Evolutionary conservation across 35 echinoderm and acorn worm species (phyloP).

Genomic region (Ophiothrix spiculata): DNA sequence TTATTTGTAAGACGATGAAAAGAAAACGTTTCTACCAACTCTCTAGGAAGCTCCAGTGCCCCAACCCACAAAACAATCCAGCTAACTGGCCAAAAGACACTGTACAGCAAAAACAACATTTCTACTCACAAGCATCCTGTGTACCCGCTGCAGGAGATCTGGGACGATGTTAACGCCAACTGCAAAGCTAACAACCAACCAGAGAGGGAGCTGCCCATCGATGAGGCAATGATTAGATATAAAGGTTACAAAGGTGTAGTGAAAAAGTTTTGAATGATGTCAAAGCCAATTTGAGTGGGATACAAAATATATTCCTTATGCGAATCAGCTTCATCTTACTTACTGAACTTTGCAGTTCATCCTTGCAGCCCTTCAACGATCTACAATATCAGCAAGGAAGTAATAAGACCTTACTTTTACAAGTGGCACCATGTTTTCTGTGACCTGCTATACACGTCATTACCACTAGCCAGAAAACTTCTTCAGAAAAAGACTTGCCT

Average conservation of each 20-base stretch:
- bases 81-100: not conserved
- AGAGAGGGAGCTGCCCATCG: not conserved
- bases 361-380: not conserved
- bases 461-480: not conserved
- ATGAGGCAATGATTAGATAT: not conserved
- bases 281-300: not conserved
- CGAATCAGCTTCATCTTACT: not conserved
- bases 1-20: too few species aligned
- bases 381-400: not conserved
- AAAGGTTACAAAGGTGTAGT: constrained; percentile 1
- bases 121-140: not conserved
- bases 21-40: too few species aligned
- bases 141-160: not conserved
- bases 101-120: not conserved
- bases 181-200: not conserved
- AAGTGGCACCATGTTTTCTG: not conserved
- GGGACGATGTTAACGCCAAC: not conserved
- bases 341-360: not conserved
- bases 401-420: not conserved
- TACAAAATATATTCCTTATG: not conserved
- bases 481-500: not conserved
- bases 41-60: too few species aligned
- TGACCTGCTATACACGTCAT: not conserved
- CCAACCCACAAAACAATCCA: too few species aligned
- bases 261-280: not conserved